phyloP scores from a whole-genome alignment of 2,113 vertebrate species.

The Antigone vipio region DNA sequence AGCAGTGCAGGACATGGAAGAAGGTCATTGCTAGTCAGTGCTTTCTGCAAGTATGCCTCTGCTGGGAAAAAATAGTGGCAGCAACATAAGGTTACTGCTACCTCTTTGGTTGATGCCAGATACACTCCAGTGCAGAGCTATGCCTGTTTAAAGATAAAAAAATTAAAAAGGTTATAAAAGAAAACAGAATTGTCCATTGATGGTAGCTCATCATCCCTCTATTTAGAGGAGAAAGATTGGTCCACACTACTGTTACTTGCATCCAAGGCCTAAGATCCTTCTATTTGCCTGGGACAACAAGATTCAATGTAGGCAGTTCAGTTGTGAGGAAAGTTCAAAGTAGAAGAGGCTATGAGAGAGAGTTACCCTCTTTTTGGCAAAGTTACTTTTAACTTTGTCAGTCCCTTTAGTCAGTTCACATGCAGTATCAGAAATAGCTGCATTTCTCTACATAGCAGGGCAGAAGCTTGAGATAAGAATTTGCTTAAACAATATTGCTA shows the following conservation, averaged over 20 bases:
- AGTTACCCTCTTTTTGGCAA: not conserved
- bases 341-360: not conserved
- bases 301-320: not conserved
- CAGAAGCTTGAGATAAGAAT: not conserved
- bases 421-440: not conserved
- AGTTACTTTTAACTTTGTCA: not conserved
- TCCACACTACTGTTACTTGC: not conserved
- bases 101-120: not conserved
- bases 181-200: not conserved
- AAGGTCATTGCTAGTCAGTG: not conserved
- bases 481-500: not conserved
- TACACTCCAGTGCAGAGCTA: not conserved
- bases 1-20: not conserved
- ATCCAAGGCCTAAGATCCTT: not conserved
- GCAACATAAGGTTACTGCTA: not conserved
- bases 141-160: not conserved
- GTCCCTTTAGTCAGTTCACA: not conserved
- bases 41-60: not conserved
- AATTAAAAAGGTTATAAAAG: not conserved
- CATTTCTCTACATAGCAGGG: not conserved
- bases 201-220: not conserved
- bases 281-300: not conserved
- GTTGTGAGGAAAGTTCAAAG: not conserved
- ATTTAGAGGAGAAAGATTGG: not conserved
- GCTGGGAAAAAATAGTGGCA: not conserved